These are phyloP conservation scores for Macrosiphum euphorbiae DNA, from an alignment of 2,888 invertebrate genomes.

Conservation along the genomic window DNA sequence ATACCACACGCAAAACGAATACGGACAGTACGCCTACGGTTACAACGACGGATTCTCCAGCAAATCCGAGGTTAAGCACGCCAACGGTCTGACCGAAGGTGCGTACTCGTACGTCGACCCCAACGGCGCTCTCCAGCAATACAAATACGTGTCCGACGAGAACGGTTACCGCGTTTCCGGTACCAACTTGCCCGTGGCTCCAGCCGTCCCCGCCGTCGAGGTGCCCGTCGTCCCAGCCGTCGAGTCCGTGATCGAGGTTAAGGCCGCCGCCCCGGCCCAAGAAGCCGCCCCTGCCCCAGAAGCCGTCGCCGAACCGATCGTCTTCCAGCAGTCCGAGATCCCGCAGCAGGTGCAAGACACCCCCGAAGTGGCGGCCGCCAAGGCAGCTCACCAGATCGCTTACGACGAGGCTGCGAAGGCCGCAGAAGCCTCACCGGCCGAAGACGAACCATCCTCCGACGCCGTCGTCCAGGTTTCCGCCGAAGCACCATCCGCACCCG, in stretches of 20 bases:
- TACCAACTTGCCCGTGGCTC: conserved; percentile 71
- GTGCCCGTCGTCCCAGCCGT: conserved; percentile 63
- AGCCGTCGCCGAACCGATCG: conserved; percentile 66
- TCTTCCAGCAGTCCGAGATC: background rate
- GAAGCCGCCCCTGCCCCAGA: background rate
- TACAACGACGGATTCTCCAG: conserved; percentile 69
- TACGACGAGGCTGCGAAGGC: conserved; percentile 69
- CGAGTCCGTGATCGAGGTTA: background rate
- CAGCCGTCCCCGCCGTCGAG: conserved; percentile 65
- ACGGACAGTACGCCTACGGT: conserved; percentile 72
- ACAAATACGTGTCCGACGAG: conserved; percentile 71
- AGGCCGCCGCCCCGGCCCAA: conserved; percentile 66
- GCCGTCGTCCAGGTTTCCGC: conserved; percentile 67
- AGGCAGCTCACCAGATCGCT: conserved; percentile 71
- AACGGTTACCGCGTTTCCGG: conserved; percentile 72
- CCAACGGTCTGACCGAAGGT: conserved; percentile 71
- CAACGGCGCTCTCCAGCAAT: conserved; percentile 71
- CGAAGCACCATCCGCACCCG: conserved; percentile 67
- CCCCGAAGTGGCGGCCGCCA: conserved; percentile 72
- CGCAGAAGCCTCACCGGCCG: conserved; percentile 41
- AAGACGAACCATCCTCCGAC: conserved; percentile 69
- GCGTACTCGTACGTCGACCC: conserved; percentile 72
- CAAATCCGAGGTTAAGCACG: conserved; percentile 70
- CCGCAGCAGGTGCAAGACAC: conserved; percentile 71
- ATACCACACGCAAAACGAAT: conserved; percentile 70